These are phyloP conservation scores for Pagrus major DNA, from an alignment of 2,113 vertebrate genomes.

Conservation along the genomic window DNA sequence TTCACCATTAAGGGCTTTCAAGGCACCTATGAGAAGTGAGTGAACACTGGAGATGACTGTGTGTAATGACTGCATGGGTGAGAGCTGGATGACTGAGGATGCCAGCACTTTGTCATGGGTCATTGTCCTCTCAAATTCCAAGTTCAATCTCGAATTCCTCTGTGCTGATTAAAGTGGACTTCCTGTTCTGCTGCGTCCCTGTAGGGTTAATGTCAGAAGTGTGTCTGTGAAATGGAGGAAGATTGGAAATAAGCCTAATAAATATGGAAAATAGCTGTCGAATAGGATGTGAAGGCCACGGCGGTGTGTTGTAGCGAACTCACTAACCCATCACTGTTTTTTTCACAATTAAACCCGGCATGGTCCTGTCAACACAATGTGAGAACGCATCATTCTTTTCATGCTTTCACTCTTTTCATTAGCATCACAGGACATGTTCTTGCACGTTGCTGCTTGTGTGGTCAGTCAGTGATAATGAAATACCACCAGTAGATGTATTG, in stretches of 20 bases:
- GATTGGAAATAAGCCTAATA: conserved; percentile 54
- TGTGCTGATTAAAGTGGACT: conserved; percentile 46
- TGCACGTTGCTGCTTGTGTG: conserved; percentile 8
- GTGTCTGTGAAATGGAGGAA: conserved; percentile 45
- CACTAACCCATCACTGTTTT: conserved; percentile 31
- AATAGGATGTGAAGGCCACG: conserved; percentile 7
- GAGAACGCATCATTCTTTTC: background rate
- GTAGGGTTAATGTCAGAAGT: conserved; percentile 37
- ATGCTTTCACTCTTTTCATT: background rate
- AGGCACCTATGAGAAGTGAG: background rate
- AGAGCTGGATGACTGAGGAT: conserved; percentile 18
- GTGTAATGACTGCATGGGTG: conserved; percentile 1
- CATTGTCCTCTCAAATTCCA: conserved; percentile 47
- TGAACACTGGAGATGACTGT: background rate
- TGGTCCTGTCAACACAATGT: background rate
- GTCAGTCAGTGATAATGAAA: background rate
- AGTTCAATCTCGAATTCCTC: conserved; percentile 32
- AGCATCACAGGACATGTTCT: background rate
- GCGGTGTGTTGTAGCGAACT: conserved; percentile 4
- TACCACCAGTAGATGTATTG: background rate
- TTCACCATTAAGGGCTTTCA: conserved; percentile 1
- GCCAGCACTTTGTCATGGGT: conserved; percentile 37
- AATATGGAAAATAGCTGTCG: conserved; percentile 53
- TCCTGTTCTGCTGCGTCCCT: conserved; percentile 46
- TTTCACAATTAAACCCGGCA: background rate